Evolutionary conservation across 2,797 vertebrate genomes (phyloP).

Genomic region (Crossoptilon crossoptilon): DNA sequence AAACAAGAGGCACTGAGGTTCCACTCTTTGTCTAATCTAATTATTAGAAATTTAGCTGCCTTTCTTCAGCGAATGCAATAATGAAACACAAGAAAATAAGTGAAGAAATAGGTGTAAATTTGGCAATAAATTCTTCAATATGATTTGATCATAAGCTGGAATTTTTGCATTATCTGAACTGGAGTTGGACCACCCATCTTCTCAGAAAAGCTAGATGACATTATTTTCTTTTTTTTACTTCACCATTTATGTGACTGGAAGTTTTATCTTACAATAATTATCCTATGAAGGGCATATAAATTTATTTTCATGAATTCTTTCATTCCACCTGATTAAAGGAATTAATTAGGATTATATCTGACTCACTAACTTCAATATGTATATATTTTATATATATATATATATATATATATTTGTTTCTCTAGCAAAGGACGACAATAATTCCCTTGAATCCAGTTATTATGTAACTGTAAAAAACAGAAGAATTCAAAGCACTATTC

Average conservation of each 20-base stretch:
- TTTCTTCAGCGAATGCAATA: not conserved
- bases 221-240: conserved; percentile 13
- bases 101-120: not conserved
- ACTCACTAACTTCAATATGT: conserved; percentile 42
- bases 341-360: conserved; percentile 31
- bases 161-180: not conserved
- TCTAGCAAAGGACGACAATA: not conserved
- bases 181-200: not conserved
- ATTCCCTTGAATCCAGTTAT: conserved; percentile 37
- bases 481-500: conserved; percentile 5
- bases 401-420: not conserved
- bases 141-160: not conserved
- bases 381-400: not conserved
- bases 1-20: not conserved
- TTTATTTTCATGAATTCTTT: not conserved
- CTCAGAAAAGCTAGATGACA: not conserved
- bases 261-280: not conserved
- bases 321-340: conserved; percentile 36
- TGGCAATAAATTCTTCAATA: not conserved
- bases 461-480: not conserved
- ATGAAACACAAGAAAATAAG: not conserved
- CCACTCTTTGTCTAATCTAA: not conserved
- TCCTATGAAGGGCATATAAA: not conserved
- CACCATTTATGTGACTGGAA: not conserved
- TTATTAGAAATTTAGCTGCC: not conserved